Evolutionary conservation across 2,113 vertebrate genomes (phyloP).

Genomic region (Serranochromis macrocephalus): DNA sequence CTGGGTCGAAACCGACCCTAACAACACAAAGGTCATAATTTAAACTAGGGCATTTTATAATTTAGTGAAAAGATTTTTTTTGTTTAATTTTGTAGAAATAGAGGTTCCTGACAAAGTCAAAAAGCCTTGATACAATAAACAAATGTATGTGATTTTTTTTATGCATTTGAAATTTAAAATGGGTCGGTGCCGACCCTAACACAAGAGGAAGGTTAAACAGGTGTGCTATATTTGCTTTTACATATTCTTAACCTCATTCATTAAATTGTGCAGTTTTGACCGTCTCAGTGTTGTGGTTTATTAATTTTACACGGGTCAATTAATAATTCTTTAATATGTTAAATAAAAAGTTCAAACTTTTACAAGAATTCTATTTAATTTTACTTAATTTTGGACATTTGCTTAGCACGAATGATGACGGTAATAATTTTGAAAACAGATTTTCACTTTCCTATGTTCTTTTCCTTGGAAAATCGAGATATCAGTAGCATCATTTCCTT

Average conservation of each 20-base stretch:
- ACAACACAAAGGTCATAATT: no score
- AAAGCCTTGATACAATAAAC: no score
- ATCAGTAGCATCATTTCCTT: neutral
- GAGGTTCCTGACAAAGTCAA: no score
- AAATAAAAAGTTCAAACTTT: neutral
- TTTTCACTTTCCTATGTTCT: neutral
- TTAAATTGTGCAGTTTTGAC: neutral
- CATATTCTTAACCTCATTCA: neutral
- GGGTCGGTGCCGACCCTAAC: no score
- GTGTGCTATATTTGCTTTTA: neutral
- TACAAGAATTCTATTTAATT: neutral
- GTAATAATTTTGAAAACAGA: neutral
- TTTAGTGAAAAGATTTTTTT: no score
- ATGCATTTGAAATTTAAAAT: no score
- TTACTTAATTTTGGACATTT: neutral
- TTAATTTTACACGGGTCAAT: neutral
- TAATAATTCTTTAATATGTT: neutral
- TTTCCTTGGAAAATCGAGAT: neutral
- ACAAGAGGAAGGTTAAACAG: neutral
- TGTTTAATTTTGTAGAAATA: no score
- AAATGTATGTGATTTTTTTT: no score
- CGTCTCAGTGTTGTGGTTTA: neutral
- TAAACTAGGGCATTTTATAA: no score
- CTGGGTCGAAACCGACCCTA: no score
- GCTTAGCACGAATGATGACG: neutral